These are phyloP conservation scores for Poeciliopsis occidentalis DNA, from an alignment of 2,113 vertebrate genomes.

Conservation along the genomic window DNA sequence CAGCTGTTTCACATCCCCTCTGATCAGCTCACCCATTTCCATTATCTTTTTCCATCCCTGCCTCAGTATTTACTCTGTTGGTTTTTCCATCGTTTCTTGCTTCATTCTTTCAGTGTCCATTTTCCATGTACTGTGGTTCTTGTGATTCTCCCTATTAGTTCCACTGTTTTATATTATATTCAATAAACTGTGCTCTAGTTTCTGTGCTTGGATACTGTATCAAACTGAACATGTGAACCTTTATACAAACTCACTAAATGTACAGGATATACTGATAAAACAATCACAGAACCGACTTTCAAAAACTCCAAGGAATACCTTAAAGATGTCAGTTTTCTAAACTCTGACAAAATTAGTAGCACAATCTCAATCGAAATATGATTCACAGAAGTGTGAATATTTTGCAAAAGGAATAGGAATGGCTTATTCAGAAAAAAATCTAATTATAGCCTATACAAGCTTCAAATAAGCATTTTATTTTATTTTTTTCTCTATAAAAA, in stretches of 20 bases:
- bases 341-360: neutral
- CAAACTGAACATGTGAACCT: neutral
- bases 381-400: neutral
- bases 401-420: neutral
- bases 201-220: neutral
- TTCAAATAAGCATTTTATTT: slow-evolving; percentile 25
- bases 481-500: slow-evolving; percentile 23
- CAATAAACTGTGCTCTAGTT: too few relatives aligned
- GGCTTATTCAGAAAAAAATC: slow-evolving; percentile 24
- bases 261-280: neutral
- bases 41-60: too few relatives aligned
- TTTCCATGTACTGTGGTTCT: too few relatives aligned
- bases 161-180: too few relatives aligned
- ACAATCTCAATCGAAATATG: neutral
- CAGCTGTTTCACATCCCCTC: too few relatives aligned
- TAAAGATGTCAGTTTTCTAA: neutral
- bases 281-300: neutral
- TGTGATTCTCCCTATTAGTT: too few relatives aligned
- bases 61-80: too few relatives aligned
- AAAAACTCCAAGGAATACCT: neutral
- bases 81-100: neutral
- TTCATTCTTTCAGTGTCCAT: accelerated
- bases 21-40: too few relatives aligned
- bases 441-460: slow-evolving; percentile 6
- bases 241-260: neutral